These are phyloP conservation scores for Glyphotaelius pellucidus DNA, from an alignment of 2,888 invertebrate genomes.

Conservation along the genomic window DNA sequence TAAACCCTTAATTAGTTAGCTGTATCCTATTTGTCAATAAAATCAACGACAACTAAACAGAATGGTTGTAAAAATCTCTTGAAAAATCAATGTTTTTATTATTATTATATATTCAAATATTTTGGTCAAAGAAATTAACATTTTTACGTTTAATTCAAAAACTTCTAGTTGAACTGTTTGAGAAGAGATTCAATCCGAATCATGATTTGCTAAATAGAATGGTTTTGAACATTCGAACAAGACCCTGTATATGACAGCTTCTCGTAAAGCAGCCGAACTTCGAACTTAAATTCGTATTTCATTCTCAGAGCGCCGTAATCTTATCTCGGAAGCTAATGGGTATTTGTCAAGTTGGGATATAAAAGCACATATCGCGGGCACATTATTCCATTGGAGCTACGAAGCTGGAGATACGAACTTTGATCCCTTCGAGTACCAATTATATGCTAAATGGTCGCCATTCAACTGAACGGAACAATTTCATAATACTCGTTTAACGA, in stretches of 20 bases:
- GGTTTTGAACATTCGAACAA: not conserved
- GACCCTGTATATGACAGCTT: not conserved
- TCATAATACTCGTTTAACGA: not conserved
- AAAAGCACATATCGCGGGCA: not conserved
- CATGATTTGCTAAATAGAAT: not conserved
- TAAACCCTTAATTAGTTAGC: too few species aligned
- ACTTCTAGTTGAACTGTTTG: not conserved
- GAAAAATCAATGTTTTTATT: too few species aligned
- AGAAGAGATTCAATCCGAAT: not conserved
- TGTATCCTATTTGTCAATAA: too few species aligned
- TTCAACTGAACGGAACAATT: not conserved
- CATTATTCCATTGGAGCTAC: not conserved
- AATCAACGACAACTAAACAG: too few species aligned
- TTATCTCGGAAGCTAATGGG: constrained; percentile 10
- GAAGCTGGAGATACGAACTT: constrained; percentile 2
- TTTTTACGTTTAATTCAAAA: not conserved
- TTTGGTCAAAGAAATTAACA: too few species aligned
- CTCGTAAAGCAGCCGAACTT: not conserved
- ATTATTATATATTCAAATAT: too few species aligned
- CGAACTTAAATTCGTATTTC: not conserved
- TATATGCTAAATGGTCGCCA: not conserved
- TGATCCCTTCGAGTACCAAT: not conserved
- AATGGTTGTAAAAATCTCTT: too few species aligned
- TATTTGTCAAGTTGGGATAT: constrained; percentile 25
- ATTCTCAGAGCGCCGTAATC: not conserved